Conservation (phyloP, 2,113 vertebrate species). For the Etia nguti region DNA sequence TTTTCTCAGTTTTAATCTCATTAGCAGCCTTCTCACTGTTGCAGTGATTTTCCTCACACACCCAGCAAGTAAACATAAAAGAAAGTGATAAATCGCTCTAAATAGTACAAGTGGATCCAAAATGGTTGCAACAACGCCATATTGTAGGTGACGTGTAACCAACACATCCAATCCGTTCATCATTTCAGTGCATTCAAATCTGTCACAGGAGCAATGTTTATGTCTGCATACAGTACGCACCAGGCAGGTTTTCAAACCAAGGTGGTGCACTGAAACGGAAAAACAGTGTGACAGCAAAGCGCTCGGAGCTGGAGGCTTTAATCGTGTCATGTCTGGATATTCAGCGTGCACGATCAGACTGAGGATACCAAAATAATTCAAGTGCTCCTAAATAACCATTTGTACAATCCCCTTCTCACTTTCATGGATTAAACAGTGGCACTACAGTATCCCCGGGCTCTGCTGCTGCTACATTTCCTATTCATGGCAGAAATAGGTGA, state of each 20-base stretch:
- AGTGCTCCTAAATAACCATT: conserved; percentile 2
- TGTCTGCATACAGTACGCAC: not conserved
- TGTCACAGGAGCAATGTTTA: not conserved
- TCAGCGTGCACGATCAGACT: not conserved
- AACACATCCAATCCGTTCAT: not conserved
- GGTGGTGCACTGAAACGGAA: not conserved
- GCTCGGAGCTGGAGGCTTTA: not conserved
- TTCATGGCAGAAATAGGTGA: conserved; percentile 2
- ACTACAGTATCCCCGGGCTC: not conserved
- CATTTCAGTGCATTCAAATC: not conserved
- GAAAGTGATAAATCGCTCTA: not conserved
- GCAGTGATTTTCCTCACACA: not conserved
- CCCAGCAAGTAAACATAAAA: not conserved
- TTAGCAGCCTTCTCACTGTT: not conserved
- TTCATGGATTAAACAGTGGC: not conserved
- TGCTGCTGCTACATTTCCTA: not conserved
- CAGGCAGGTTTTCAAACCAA: not conserved
- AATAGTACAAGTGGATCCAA: not conserved
- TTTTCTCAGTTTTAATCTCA: not conserved
- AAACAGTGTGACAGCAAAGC: not conserved
- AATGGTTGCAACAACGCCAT: not conserved
- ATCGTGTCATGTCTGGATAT: not conserved
- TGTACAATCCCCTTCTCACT: not conserved
- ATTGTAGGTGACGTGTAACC: not conserved
- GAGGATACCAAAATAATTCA: not conserved